Percentiles rank a stretch among this genome's conserved stretches.
These are phyloP conservation scores for Macaca fascicularis DNA, from an alignment of 2,113 vertebrate species.

Conservation along the genomic window T2T-MFA8v1.1 NC_088381.1:123132001-123132500, in stretches of 20 bases:
- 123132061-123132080: not conserved
- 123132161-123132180: not conserved
- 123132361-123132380: not conserved
- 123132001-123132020: slow-evolving; percentile 8
- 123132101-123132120: not conserved
- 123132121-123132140: not conserved
- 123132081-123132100: not conserved
- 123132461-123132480: not conserved
- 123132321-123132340: not conserved
- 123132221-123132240: too few species aligned
- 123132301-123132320: not conserved
- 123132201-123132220: not conserved
- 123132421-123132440: slow-evolving; percentile 25
- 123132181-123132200: not conserved
- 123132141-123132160: not conserved
- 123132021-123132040: not conserved
- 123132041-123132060: not conserved
- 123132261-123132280: not conserved
- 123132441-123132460: not conserved
- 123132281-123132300: not conserved
- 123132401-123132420: not conserved
- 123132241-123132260: not conserved
- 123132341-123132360: not conserved
- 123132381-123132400: not conserved
- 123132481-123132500: not conserved